A percentile compares a stretch with the other conserved stretches of the same genome.
phyloP scores from a whole-genome alignment of 1,140 invertebrate genomes.

The Mylabris phalerata region DNA sequence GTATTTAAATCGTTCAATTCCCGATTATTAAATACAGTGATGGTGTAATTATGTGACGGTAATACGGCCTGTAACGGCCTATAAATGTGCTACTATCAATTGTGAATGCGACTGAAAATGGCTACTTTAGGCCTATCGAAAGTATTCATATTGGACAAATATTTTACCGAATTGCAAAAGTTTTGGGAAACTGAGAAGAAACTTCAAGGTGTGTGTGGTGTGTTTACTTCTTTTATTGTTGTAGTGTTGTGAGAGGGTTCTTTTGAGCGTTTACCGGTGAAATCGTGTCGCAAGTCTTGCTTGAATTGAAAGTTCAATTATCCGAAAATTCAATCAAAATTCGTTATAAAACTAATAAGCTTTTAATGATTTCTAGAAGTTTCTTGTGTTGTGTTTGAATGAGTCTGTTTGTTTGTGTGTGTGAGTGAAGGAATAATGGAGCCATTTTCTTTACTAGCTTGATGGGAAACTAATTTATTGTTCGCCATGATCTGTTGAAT shows the following conservation, averaged over 20 bases:
- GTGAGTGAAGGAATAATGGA: too few species aligned
- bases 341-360: too few species aligned
- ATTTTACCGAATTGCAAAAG: constrained; percentile 92
- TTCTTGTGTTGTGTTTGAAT: too few species aligned
- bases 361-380: too few species aligned
- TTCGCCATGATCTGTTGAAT: too few species aligned
- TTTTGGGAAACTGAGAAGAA: constrained; percentile 96
- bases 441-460: too few species aligned
- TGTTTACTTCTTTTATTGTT: neutral
- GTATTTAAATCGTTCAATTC: neutral
- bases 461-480: too few species aligned
- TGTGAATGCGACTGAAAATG: constrained; percentile 47
- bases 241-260: neutral
- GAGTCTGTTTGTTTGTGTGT: too few species aligned
- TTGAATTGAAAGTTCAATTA: too few species aligned
- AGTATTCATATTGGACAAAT: constrained; percentile 96
- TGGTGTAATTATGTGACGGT: constrained; percentile 25
- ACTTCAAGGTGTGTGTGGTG: constrained; percentile 71
- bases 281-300: too few species aligned
- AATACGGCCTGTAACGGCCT: constrained; percentile 32
- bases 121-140: constrained; percentile 89
- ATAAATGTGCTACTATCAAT: constrained; percentile 6
- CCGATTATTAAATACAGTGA: neutral
- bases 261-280: neutral
- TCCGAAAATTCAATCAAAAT: too few species aligned